Base-by-base conservation (phyloP, 2,888 invertebrate species). In the Pseudoips prasinana region DNA sequence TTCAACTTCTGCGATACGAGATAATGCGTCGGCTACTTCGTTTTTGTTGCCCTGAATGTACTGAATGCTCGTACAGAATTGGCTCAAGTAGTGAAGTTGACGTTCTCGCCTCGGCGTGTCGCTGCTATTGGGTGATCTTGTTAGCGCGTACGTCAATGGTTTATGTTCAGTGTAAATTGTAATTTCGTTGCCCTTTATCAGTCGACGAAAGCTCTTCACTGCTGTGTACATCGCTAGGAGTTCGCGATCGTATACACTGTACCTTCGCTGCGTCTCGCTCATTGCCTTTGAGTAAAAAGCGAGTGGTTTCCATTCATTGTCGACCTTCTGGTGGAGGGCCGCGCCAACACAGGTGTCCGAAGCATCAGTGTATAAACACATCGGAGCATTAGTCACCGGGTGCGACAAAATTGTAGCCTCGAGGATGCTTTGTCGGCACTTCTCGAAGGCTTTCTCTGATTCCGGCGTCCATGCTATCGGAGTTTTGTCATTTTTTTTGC, bases 211-310 rank as follows among this genome's bases (percentile, higher is more conserved):
- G n/a, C 45, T 37, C 17, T 44, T 35, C 0, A 50, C 29, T 17
- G 48, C 43, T 1, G 34, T 33, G 28, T 46, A 49, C n/a, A 54
- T 49, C 1, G 56, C 51, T 26, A 50, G 31, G 24, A 58, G 9
- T 33, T 54, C 51, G 22, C 47, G 42, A 19, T 53, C 47, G 19
- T 46, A 53, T 11, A 42, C 35, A 10, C 43, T 47, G 29, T 51
- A 54, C 1, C 38, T 23, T 3, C 29, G 23, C 31, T 54, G 50
- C 0, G 49, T 43, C 0, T 22, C 30, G 8, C 39, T 46, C 31
- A 51, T 34, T 14, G 30, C 14, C 33, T 51, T 49, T 1, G 46
- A 57, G 20, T 35, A 53, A n/a, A 44, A 51, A 3, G 44, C 50
- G 0, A 51, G 32, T 3, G 51, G 56, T 33, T 29, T 39, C 52